These are phyloP conservation scores for Neolamprologus cancellatus DNA, from an alignment of 2,113 vertebrate species.

Conservation along the genomic window DNA sequence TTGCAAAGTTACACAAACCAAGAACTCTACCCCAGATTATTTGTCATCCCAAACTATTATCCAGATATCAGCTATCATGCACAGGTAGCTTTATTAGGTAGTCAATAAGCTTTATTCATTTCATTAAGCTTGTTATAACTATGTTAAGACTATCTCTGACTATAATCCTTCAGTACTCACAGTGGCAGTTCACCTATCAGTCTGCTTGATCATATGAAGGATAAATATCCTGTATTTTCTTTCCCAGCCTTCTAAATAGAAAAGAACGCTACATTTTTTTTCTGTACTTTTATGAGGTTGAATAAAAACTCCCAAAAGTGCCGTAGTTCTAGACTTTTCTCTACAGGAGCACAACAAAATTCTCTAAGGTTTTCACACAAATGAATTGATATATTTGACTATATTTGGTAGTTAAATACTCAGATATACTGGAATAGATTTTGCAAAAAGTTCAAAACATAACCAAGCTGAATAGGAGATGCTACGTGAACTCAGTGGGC, in stretches of 20 bases:
- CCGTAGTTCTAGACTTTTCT: not conserved
- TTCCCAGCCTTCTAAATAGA: not conserved
- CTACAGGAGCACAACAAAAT: not conserved
- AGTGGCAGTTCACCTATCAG: not conserved
- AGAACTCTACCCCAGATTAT: not conserved
- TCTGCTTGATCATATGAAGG: not conserved
- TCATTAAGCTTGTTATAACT: not conserved
- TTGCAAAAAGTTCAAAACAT: not conserved
- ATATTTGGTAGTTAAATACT: not conserved
- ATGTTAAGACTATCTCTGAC: not conserved
- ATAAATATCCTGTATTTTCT: not conserved
- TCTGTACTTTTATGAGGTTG: not conserved
- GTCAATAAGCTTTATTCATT: not conserved
- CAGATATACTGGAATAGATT: not conserved
- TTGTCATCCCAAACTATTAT: not conserved
- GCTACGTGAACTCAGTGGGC: not conserved
- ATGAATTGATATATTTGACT: not conserved
- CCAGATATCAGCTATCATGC: not conserved
- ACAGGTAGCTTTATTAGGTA: not conserved
- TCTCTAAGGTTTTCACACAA: not conserved
- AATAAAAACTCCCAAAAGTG: accelerated
- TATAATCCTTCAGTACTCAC: not conserved
- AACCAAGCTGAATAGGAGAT: not conserved
- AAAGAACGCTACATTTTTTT: accelerated
- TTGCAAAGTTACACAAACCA: not conserved